Percentiles rank a stretch among this genome's conserved stretches.
Conservation (phyloP, 2,113 vertebrate species). For the Nansenia antarctica region DNA sequence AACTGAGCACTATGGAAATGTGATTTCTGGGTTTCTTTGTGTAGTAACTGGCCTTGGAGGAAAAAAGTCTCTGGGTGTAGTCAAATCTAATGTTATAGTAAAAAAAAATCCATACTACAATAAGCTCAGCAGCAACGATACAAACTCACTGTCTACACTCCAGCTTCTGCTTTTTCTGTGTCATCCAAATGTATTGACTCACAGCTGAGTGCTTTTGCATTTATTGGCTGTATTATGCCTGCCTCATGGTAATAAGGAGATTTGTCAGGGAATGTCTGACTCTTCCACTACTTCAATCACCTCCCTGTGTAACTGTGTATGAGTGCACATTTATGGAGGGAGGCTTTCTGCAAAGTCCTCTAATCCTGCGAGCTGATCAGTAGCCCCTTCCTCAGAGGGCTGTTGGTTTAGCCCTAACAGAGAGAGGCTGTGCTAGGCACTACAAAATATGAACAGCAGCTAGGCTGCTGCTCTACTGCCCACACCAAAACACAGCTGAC, state of each 20-base stretch:
- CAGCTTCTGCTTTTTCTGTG: background rate
- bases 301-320: background rate
- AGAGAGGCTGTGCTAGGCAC: background rate
- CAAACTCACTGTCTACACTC: background rate
- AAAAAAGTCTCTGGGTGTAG: too few relatives aligned
- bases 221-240: background rate
- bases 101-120: too few relatives aligned
- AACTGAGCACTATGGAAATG: too few relatives aligned
- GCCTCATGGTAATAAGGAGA: background rate
- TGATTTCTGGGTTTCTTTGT: too few relatives aligned
- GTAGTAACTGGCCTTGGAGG: too few relatives aligned
- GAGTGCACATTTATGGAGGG: background rate
- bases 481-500: too few relatives aligned
- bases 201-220: background rate
- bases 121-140: background rate
- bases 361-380: slow-evolving; percentile 18
- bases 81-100: too few relatives aligned
- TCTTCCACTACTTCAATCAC: too few relatives aligned
- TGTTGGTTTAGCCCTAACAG: background rate
- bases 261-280: slow-evolving; percentile 11
- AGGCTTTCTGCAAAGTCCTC: slow-evolving; percentile 19
- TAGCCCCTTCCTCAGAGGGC: slow-evolving; percentile 10
- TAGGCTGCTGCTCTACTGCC: too few relatives aligned
- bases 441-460: too few relatives aligned
- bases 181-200: background rate